Conservation (phyloP, 1,140 invertebrate species). For the Ostrea denselamellosa region DNA sequence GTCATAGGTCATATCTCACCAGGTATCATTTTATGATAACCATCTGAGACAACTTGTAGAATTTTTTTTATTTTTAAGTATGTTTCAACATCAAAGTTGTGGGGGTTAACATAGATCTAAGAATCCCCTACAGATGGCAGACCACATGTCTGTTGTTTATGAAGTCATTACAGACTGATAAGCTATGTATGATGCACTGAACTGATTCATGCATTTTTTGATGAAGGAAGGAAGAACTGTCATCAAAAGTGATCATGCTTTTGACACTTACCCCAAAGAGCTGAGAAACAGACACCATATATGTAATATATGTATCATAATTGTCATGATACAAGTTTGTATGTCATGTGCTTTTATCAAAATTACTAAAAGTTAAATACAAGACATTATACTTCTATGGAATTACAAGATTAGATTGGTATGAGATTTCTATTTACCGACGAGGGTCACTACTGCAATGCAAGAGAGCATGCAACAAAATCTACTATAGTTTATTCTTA, state of each 20-base stretch:
- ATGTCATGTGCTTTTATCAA: background rate
- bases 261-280: constrained; percentile 17
- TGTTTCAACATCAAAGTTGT: background rate
- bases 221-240: background rate
- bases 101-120: background rate
- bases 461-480: background rate
- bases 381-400: background rate
- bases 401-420: background rate
- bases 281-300: background rate
- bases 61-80: background rate
- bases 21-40: too few relatives aligned
- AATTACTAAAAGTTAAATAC: background rate
- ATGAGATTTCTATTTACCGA: background rate
- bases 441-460: background rate
- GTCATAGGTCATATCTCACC: too few relatives aligned
- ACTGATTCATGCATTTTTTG: background rate
- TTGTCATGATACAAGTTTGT: background rate
- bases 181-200: background rate
- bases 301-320: background rate
- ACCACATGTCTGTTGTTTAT: background rate
- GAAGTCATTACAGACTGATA: background rate
- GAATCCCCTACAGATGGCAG: background rate
- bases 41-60: too few relatives aligned
- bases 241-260: background rate
- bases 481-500: too few relatives aligned